phyloP scores from a whole-genome alignment of 2,888 invertebrate genomes.

The Drosophila paramelanica region DNA sequence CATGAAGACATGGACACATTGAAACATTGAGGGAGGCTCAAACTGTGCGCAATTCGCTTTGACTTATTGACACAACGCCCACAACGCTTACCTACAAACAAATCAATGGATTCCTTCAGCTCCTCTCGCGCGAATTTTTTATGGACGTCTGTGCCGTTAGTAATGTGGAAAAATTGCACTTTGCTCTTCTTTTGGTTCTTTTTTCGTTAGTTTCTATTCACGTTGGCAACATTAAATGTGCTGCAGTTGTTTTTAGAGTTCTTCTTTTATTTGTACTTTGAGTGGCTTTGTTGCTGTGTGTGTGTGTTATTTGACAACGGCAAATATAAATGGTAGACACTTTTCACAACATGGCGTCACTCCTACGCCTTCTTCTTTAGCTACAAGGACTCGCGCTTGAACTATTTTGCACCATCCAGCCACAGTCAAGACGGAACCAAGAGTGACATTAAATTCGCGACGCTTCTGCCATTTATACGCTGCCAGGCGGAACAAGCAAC shows the following conservation, averaged over 20 bases:
- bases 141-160: not conserved
- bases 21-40: slow-evolving; percentile 7
- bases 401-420: slow-evolving; percentile 46
- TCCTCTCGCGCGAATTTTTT: slow-evolving; percentile 1
- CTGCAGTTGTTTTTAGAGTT: slow-evolving; percentile 31
- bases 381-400: slow-evolving; percentile 34
- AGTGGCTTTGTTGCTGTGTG: too few species aligned
- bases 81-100: slow-evolving; percentile 60
- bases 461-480: slow-evolving; percentile 59
- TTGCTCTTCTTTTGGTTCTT: slow-evolving; percentile 7
- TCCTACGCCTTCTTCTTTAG: slow-evolving; percentile 61
- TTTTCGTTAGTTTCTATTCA: slow-evolving; percentile 5
- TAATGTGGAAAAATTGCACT: slow-evolving; percentile 43
- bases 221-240: slow-evolving; percentile 15
- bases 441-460: slow-evolving; percentile 63
- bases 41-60: slow-evolving; percentile 12
- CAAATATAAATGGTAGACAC: slow-evolving; percentile 67
- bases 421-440: slow-evolving; percentile 68
- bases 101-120: slow-evolving; percentile 56
- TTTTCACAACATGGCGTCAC: slow-evolving; percentile 79
- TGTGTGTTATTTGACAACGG: slow-evolving; percentile 24
- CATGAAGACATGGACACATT: slow-evolving; percentile 6
- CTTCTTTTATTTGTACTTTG: slow-evolving; percentile 29
- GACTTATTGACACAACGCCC: slow-evolving; percentile 61
- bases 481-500: slow-evolving; percentile 8